Evolutionary conservation across 2,797 vertebrate genomes (phyloP), one percentile per base, ranked within the genome.

Genomic region (Spinus pinus): DNA sequence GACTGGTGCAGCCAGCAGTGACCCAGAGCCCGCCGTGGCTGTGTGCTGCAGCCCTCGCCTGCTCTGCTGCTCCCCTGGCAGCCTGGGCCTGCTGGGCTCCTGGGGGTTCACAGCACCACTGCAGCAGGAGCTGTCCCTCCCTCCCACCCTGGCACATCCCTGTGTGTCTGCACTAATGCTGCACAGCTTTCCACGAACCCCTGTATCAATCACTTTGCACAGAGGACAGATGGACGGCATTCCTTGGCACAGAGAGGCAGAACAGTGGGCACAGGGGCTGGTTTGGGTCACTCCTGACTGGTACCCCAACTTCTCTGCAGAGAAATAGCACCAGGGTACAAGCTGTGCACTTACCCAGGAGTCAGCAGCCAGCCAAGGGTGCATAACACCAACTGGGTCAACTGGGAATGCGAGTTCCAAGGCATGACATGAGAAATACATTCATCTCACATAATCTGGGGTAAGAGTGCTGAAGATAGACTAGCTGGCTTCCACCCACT

Each of bases 361-460:
- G 94, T 95, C 95, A 97, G 96, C 89, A 95, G 95, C 95, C 96
- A 96, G 96, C 91, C 96, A 97, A 96, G 90, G 94, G 96, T 96
- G 95, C 95, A 94, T 96, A 94, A 97, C 95, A 97, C 96, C 96
- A 96, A 96, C 94, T 97, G 96, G 92, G 95, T 96, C 96, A 97
- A 97, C 96, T 95, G 89, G 93, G 95, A 96, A 96, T 97, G 95
- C 77, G 91, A 96, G 87, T 80, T 97, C 95, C 95, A 96, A 95
- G 91, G 95, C 93, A 97, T 97, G 96, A 96, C 95, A 96, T 97
- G 95, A 96, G 96, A 97, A 95, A 96, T 96, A 97, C 82, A 97
- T 95, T 97, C 96, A 97, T 96, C 95, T 97, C 96, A 97, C 95
- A 97, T 93, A 95, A 97, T 96, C 95, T 97, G 95, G 95, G 96